Conservation (phyloP, 2,113 vertebrate genomes). For the Takifugu bimaculatus region DNA sequence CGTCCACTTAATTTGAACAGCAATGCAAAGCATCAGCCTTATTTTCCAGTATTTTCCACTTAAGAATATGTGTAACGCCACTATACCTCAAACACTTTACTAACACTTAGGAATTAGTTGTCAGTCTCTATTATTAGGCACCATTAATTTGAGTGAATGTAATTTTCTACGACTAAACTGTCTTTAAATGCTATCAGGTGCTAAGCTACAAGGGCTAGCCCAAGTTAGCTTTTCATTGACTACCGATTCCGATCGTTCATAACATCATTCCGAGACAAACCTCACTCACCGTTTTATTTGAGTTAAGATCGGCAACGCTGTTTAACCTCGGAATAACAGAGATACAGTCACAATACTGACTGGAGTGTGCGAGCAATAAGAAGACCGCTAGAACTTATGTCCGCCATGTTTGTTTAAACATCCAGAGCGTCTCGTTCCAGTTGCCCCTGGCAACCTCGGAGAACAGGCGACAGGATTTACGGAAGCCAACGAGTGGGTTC, state of each 20-base stretch:
- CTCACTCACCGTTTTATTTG: not conserved
- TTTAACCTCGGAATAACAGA: not conserved
- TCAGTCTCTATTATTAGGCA: not conserved
- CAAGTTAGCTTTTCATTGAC: conserved; percentile 34
- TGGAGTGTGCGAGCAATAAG: too few species aligned
- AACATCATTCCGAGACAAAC: conserved; percentile 1
- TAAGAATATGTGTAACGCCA: not conserved
- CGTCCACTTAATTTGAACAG: not conserved
- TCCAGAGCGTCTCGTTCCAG: conserved; percentile 56
- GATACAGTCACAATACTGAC: too few species aligned
- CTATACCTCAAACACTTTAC: not conserved
- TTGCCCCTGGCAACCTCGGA: conserved; percentile 67
- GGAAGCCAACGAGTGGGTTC: conserved; percentile 40
- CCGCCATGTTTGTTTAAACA: not conserved
- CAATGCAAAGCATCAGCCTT: not conserved
- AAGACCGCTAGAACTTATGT: too few species aligned
- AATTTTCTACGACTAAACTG: conserved; percentile 16
- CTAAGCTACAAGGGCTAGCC: conserved; percentile 38
- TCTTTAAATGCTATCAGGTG: conserved; percentile 30
- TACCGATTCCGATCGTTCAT: not conserved
- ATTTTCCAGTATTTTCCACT: not conserved
- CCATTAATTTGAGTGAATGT: too few species aligned
- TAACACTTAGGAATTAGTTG: not conserved
- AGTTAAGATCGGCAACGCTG: not conserved
- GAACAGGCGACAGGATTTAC: conserved; percentile 32